Base-by-base conservation (phyloP, 2,888 invertebrate genomes). In the Erebia aethiops region DNA sequence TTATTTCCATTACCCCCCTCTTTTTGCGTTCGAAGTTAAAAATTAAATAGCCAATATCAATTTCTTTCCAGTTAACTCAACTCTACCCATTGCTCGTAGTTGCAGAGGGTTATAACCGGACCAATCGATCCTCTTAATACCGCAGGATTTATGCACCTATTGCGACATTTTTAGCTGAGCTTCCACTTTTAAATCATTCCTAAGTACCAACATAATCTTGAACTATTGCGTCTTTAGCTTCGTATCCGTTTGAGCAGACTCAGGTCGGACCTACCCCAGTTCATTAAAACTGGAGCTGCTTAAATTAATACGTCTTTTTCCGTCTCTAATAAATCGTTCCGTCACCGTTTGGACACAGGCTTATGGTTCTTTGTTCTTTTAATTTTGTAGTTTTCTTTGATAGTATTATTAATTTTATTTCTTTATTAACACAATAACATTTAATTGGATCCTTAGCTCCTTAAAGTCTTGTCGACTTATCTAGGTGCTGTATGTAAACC, bases 121-220 rank as follows among this genome's bases (percentile, higher is more conserved):
- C 54, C 54, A 54, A 54, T 54, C 18, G 54, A 54, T 54, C 54
- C 16, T 18, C 54, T 54, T 54, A 54, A 54, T 54, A 54, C 54
- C 54, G 16, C 54, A 54, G 54, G 54, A 54, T 54, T 54, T 54
- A 54, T 54, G 18, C 16, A 54, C 54, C 54, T 54, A 54, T 54
- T 18, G 54, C 54, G 54, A 54, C 16, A 54, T 54, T 54, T 52
- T 54, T 54, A 54, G 54, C 54, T 18, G 54, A 54, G 18, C 54
- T 54, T 54, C 54, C 54, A 54, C 16, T 54, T 54, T 54, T 54
- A 54, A 54, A 54, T 54, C 54, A 54, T 54, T 18, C 54, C 16
- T 54, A 54, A 54, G 54, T 54, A 46, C 13, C 62, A 43, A 41
- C 41, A 21, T 43, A 43, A 69, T 56, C 26, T 57, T 69, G 63